Conservation (phyloP, 2,113 vertebrate genomes). For the Coreoperca whiteheadi region DNA sequence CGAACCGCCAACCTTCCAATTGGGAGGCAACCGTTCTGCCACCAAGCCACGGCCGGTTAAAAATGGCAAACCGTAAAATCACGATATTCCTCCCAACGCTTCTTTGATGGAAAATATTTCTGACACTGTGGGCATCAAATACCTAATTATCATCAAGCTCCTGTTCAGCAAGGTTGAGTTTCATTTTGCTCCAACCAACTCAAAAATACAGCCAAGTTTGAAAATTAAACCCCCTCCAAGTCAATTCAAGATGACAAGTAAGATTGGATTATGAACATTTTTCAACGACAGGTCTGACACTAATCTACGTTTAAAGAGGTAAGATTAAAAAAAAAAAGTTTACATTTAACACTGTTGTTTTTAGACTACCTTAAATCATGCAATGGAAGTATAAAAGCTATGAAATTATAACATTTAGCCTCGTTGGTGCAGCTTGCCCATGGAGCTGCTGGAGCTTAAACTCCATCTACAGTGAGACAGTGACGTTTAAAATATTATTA, state of each 20-base stretch:
- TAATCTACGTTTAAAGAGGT: background rate
- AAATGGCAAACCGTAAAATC: conserved; percentile 4
- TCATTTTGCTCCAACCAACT: background rate
- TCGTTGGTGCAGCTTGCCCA: background rate
- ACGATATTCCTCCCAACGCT: background rate
- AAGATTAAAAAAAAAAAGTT: background rate
- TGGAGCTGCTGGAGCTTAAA: background rate
- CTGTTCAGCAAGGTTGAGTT: background rate
- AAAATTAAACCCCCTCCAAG: conserved; percentile 10
- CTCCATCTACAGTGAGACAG: background rate
- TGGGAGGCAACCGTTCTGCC: no score
- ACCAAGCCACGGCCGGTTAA: no score
- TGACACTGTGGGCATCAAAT: conserved; percentile 14
- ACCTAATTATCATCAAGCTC: conserved; percentile 15
- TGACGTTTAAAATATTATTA: background rate
- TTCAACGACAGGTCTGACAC: background rate
- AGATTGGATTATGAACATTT: conserved; percentile 21
- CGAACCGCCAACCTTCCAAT: no score
- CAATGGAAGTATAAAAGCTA: background rate
- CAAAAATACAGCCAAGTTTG: background rate
- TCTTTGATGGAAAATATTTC: conserved; percentile 33
- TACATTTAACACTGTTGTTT: background rate
- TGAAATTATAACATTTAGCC: background rate
- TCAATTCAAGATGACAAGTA: background rate
- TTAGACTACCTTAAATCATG: background rate